These are phyloP conservation scores for Macaca fascicularis DNA, from an alignment of 2,113 vertebrate genomes.

Conservation along the genomic window DNA sequence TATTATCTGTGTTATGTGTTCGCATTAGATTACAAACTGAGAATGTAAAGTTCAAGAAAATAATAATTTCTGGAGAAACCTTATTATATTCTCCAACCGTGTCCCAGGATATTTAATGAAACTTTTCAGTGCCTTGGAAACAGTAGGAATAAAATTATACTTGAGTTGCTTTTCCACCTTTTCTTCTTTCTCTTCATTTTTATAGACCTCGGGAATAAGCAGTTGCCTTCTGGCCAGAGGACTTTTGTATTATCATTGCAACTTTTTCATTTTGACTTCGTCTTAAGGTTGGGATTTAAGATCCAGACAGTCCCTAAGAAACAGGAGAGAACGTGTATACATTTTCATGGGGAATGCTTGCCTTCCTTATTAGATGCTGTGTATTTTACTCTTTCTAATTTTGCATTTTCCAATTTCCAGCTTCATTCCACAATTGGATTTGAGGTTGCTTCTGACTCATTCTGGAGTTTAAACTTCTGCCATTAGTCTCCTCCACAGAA, in stretches of 20 bases:
- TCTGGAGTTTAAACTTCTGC: not conserved
- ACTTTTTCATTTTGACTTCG: not conserved
- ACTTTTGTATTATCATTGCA: not conserved
- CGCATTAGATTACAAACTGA: not conserved
- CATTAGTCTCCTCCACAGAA: not conserved
- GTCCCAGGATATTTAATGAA: not conserved
- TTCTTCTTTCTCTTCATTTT: not conserved
- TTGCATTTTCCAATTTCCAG: not conserved
- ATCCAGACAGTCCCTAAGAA: not conserved
- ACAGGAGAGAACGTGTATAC: not conserved
- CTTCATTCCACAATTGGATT: not conserved
- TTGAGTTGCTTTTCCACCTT: not conserved
- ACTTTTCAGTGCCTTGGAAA: not conserved
- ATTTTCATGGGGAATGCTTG: not conserved
- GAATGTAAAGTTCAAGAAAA: not conserved
- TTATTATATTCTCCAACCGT: not conserved
- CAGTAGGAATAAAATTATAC: not conserved
- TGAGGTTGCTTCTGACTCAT: not conserved
- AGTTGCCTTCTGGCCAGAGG: not conserved
- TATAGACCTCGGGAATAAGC: not conserved
- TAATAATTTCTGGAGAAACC: not conserved
- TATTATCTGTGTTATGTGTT: not conserved
- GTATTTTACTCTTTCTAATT: not conserved
- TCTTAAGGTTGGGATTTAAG: not conserved
- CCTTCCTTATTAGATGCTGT: not conserved